A percentile compares a stretch with the other conserved stretches of the same genome.
Evolutionary conservation across 92 coral and sea anemone species (phyloP).

Genomic region (Porites lobata): DNA sequence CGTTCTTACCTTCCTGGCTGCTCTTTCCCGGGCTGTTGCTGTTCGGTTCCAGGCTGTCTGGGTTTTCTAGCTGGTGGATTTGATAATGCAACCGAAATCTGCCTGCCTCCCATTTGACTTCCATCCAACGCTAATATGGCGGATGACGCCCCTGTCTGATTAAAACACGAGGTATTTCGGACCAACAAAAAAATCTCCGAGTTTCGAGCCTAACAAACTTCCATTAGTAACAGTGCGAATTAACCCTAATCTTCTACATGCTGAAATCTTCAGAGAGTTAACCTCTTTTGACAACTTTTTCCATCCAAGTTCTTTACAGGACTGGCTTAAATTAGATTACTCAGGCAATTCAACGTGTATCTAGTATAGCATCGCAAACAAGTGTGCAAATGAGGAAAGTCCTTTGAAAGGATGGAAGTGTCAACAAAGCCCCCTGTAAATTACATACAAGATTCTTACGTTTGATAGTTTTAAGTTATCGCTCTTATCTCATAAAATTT

Average conservation of each 20-base stretch:
- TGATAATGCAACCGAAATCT: constrained; percentile 93
- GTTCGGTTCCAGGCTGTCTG: constrained; percentile 58
- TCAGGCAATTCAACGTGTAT: neutral
- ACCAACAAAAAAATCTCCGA: neutral
- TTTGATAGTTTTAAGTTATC: too few relatives aligned
- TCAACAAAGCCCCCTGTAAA: too few relatives aligned
- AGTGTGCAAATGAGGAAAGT: neutral
- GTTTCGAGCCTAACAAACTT: too few relatives aligned
- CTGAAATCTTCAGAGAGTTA: neutral
- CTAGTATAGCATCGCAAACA: neutral
- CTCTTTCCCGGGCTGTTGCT: constrained; percentile 41
- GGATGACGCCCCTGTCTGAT: constrained; percentile 80
- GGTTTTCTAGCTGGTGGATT: constrained; percentile 93
- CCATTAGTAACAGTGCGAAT: too few relatives aligned
- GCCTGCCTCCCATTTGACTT: constrained; percentile 77
- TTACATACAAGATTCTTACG: too few relatives aligned
- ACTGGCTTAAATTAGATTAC: too few relatives aligned
- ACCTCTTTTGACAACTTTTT: neutral
- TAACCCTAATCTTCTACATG: too few relatives aligned
- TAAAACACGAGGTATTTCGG: neutral
- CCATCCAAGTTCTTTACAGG: neutral
- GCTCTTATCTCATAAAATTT: too few relatives aligned
- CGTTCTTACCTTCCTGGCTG: constrained; percentile 71
- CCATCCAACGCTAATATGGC: constrained; percentile 89
- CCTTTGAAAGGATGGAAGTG: too few relatives aligned